A percentile compares a stretch with the other conserved stretches of the same genome.
Evolutionary conservation across 1,140 invertebrate genomes (phyloP).

Genomic region (Anoplophora glabripennis): DNA sequence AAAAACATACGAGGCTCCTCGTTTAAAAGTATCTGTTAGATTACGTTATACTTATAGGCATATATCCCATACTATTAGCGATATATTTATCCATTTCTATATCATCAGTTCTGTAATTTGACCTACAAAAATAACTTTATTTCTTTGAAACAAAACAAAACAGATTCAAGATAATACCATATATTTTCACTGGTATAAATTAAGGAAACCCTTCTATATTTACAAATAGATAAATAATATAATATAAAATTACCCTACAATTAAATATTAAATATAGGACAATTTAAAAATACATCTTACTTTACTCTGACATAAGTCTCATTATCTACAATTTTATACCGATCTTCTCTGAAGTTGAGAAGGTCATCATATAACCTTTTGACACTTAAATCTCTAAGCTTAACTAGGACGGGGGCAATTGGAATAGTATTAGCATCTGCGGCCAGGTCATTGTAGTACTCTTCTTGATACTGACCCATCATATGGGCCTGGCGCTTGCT

Average conservation of each 20-base stretch:
- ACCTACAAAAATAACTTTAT: too few relatives aligned
- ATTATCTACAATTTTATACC: constrained; percentile 43
- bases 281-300: neutral
- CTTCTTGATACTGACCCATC: constrained; percentile 56
- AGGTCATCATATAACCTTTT: constrained; percentile 42
- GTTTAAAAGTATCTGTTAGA: too few relatives aligned
- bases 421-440: constrained; percentile 51
- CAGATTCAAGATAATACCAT: too few relatives aligned
- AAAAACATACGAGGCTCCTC: too few relatives aligned
- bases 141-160: too few relatives aligned
- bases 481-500: constrained; percentile 58
- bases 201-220: too few relatives aligned
- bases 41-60: too few relatives aligned
- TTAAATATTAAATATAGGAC: neutral
- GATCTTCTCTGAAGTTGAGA: constrained; percentile 42
- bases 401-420: constrained; percentile 55
- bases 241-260: neutral
- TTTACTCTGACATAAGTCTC: constrained; percentile 40
- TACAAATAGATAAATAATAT: too few relatives aligned
- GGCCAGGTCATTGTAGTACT: constrained; percentile 61
- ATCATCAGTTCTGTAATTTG: too few relatives aligned
- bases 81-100: too few relatives aligned
- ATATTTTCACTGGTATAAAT: too few relatives aligned
- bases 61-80: too few relatives aligned
- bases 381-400: constrained; percentile 42